Evolutionary conservation across 2,797 vertebrate species (phyloP).

Genomic region (Etheostoma nigrum): DNA sequence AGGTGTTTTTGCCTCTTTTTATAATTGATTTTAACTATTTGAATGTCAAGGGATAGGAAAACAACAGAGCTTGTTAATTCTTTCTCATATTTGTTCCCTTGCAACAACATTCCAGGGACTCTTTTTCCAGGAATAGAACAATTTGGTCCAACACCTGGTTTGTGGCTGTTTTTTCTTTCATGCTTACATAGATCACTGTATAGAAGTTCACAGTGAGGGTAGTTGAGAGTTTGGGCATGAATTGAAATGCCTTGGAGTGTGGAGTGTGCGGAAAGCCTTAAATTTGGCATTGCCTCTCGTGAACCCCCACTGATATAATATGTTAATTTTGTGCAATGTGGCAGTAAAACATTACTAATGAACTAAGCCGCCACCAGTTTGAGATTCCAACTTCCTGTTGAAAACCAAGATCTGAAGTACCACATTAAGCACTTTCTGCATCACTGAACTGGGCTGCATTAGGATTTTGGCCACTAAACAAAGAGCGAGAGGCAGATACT

Average conservation of each 20-base stretch:
- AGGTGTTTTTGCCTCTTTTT: not conserved
- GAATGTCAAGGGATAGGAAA: not conserved
- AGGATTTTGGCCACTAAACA: constrained; percentile 40
- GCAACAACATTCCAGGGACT: constrained; percentile 1
- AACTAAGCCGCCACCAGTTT: constrained; percentile 33
- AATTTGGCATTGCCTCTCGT: constrained; percentile 32
- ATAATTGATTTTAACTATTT: not conserved
- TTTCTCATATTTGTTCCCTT: constrained; percentile 7
- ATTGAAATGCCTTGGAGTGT: constrained; percentile 8
- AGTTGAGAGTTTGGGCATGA: constrained; percentile 18
- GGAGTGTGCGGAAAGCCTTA: constrained; percentile 26
- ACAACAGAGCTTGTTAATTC: not conserved
- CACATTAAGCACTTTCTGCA: constrained; percentile 44
- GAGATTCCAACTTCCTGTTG: constrained; percentile 23
- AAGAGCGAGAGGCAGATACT: constrained; percentile 14
- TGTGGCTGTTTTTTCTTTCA: constrained; percentile 12
- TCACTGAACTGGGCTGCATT: constrained; percentile 15
- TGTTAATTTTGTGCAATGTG: constrained; percentile 34
- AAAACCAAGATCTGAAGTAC: constrained; percentile 30
- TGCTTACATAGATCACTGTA: constrained; percentile 20
- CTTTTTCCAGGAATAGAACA: not conserved
- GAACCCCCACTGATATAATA: constrained; percentile 24
- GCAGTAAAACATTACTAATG: constrained; percentile 40
- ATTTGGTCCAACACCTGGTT: constrained; percentile 14
- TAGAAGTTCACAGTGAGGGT: constrained; percentile 18